Percentiles rank a stretch among this genome's conserved stretches.
phyloP scores from a whole-genome alignment of 1,140 invertebrate species.

The Lethocerus indicus region DNA sequence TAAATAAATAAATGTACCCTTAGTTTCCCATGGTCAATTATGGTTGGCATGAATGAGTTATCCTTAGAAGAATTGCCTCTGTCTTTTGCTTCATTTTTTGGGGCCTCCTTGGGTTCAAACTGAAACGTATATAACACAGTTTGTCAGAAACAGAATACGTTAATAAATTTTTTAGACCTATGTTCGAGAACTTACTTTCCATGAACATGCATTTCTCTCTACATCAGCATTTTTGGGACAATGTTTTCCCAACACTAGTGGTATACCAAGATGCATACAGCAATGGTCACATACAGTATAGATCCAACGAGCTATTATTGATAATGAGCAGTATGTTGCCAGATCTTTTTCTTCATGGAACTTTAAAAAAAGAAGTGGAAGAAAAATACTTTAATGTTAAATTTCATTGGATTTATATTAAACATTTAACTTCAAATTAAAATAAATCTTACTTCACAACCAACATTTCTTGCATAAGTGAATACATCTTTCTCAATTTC shows the following conservation, averaged over 20 bases:
- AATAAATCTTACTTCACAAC: slow-evolving; percentile 6
- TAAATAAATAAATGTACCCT: no score
- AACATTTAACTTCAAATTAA: background rate
- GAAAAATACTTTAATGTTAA: no score
- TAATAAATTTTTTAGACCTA: no score
- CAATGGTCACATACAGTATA: slow-evolving; percentile 6
- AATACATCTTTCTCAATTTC: slow-evolving; percentile 5
- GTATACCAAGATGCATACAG: background rate
- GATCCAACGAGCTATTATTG: slow-evolving; percentile 3
- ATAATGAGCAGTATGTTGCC: slow-evolving; percentile 1
- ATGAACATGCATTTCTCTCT: background rate
- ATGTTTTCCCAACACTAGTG: background rate
- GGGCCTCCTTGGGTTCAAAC: no score
- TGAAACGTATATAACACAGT: no score
- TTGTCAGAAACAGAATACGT: no score
- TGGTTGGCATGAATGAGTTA: no score
- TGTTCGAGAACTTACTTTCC: background rate
- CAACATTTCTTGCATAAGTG: background rate
- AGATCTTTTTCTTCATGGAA: slow-evolving; percentile 5
- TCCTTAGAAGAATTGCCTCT: no score
- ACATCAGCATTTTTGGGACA: slow-evolving; percentile 4
- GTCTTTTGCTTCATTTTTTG: no score
- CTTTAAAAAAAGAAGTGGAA: background rate
- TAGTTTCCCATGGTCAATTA: no score
- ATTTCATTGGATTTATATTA: background rate